Base-by-base conservation (phyloP, 2,888 invertebrate genomes). In the Brenthis ino region DNA sequence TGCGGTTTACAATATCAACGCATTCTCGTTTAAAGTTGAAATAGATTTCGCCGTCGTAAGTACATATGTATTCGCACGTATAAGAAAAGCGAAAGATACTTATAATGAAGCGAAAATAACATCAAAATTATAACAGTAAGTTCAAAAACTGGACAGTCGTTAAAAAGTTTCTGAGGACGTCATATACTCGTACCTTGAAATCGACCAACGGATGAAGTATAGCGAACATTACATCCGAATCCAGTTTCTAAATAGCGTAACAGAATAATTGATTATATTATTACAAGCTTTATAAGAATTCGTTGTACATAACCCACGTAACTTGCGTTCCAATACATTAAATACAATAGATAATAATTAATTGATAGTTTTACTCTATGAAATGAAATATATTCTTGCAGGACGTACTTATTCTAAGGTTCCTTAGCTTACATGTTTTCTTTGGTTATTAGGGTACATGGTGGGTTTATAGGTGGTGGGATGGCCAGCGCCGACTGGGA, bases 381-480 rank as follows among this genome's bases (percentile, higher is more conserved):
- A 86, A 89, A 86, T 88, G 87, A 88, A 89, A 88, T 87, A 80
- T 76, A 89, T 86, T 89, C 82, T 82, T 84, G 88, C 84, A 89
- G 87, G 81, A 82, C 80, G 77, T 74, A 75, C 80, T 84, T 85
- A 83, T 50, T 72, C 77, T 79, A 71, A 66, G 74, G 77, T 80
- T 77, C 83, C 87, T 87, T 85, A 88, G 84, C 86, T 85, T 82
- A 86, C 85, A 82, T 85, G 88, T 88, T 86, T 88, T 87, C 85
- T 86, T 86, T 85, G 77, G 77, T 76, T 72, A 76, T 64, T 63
- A 65, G 12, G 33, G n/a, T 50, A 74, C 51, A 71, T 65, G 57
- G 65, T 70, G 67, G 63, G 58, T 65, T 70, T 68, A 70, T 67
- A 55, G 70, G 73, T 74, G 69, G 75, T 64, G 75, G 73, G 58